Base-by-base conservation (phyloP, 1,140 invertebrate genomes). In the Eumaeus atala region DNA sequence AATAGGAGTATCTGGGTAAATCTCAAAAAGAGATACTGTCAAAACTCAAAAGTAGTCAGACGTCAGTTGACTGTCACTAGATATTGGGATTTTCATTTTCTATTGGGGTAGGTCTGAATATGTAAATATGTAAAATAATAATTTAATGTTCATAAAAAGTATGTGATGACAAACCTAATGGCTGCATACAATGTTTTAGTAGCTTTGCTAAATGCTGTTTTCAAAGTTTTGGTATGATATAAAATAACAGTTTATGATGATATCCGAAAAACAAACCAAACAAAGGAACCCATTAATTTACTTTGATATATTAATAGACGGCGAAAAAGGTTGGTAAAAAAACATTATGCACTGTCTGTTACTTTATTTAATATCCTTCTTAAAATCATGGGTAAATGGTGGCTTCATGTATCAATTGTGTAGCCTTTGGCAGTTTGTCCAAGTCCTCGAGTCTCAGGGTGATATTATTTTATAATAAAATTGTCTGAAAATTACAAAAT, bases 201-300 rank as follows among this genome's bases (percentile, higher is more conserved):
- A 28, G 21, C 21, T 28, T 28, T 28, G 21, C 2, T 28, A 28
- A 28, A 28, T 28, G 21, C 21, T 28, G n/a, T n/a, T n/a, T 28
- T 28, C 6, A 28, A 28, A 28, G 21, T 28, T 28, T 28, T 28
- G 21, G 21, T 28, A 28, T 28, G 21, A 28, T 28, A 28, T 28
- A 3, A 6, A 28, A 28, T 28, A 28, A 28, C 21, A 28, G n/a
- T 28, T 17, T 44, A 74, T 59, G 54, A 75, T 77, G 66, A 66
- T 71, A 67, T 59, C 74, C 42, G 63, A 58, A 55, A 65, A 58
- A 18, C 59, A 70, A 44, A 56, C 53, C 51, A 66, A 67, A 77
- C 70, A 77, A 76, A 83, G 64, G 54, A 86, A 86, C 66, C 76
- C 77, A 51, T 56, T 86, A 48, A 80, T 86, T 57, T 86, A 76